These are phyloP conservation scores for Cephus cinctus DNA, from an alignment of 1,140 invertebrate genomes.

Conservation along the genomic window DNA sequence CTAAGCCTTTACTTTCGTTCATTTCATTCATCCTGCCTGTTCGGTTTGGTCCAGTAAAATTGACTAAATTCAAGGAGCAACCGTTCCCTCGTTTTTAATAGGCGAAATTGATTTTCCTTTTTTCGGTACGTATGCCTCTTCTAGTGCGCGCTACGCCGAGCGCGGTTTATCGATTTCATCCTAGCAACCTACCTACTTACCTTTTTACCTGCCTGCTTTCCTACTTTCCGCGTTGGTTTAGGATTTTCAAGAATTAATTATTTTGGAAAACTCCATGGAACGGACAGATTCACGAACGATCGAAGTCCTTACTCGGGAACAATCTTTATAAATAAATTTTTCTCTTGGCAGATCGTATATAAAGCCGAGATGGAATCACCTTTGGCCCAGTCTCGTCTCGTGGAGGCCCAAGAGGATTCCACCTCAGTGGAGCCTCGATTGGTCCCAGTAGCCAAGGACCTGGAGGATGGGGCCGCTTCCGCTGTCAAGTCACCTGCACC, in stretches of 20 bases:
- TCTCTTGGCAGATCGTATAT: constrained; percentile 31
- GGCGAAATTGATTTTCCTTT: neutral
- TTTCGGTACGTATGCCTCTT: constrained; percentile 8
- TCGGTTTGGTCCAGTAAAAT: no score
- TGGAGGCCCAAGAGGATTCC: constrained; percentile 42
- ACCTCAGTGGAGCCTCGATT: constrained; percentile 28
- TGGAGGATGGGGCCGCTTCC: no score
- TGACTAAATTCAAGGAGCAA: no score
- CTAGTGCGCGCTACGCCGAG: constrained; percentile 40
- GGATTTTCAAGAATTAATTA: no score
- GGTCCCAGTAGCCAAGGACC: no score
- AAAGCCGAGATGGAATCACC: constrained; percentile 46
- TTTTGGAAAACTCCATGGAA: no score
- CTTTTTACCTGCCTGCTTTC: constrained; percentile 4
- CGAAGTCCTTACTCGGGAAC: no score
- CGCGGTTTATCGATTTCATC: constrained; percentile 53
- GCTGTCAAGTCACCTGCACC: no score
- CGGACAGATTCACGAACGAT: no score
- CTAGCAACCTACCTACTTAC: constrained; percentile 28
- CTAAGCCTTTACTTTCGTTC: constrained; percentile 12
- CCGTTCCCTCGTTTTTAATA: no score
- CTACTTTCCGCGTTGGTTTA: constrained; percentile 19
- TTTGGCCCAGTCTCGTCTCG: constrained; percentile 29
- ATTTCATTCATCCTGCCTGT: neutral
- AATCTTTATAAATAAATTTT: no score